Conservation (phyloP, 2,888 invertebrate species). For the Oegoconia quadripuncta region DNA sequence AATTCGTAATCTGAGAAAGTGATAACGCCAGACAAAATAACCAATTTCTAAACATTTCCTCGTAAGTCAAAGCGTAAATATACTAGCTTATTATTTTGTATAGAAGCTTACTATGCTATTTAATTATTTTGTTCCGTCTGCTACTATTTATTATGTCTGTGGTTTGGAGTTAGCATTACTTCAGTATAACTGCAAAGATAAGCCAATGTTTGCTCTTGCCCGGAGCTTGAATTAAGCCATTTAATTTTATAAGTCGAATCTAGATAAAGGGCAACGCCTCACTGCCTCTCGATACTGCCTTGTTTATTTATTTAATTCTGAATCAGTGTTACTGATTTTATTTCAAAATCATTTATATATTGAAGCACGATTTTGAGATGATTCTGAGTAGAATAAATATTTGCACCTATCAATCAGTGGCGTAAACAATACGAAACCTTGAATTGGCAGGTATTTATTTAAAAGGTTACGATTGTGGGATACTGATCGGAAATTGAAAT, state of each 20-base stretch:
- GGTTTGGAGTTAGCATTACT: background rate
- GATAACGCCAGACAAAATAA: too few relatives aligned
- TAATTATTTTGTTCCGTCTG: too few relatives aligned
- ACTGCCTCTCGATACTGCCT: conserved; percentile 39
- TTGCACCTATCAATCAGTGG: conserved; percentile 52
- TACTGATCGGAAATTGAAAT: conserved; percentile 55
- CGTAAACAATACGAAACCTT: conserved; percentile 51
- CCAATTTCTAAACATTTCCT: too few relatives aligned
- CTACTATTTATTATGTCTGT: too few relatives aligned
- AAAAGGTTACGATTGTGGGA: conserved; percentile 47
- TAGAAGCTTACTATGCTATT: too few relatives aligned
- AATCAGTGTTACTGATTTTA: too few relatives aligned
- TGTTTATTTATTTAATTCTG: conserved; percentile 41
- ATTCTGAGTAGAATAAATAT: conserved; percentile 38
- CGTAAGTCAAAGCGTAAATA: too few relatives aligned
- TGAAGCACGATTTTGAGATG: too few relatives aligned
- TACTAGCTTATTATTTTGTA: too few relatives aligned
- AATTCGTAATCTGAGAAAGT: too few relatives aligned
- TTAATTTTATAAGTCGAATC: conserved; percentile 61
- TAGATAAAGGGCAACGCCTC: conserved; percentile 48
- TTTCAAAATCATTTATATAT: too few relatives aligned
- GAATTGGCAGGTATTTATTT: conserved; percentile 53
- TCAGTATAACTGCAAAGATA: conserved; percentile 33
- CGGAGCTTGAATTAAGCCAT: conserved; percentile 56
- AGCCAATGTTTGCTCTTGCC: conserved; percentile 51